Percentiles rank a stretch among this genome's conserved stretches.
Evolutionary conservation across 2,797 vertebrate genomes (phyloP).

Genomic region (Helostoma temminkii): DNA sequence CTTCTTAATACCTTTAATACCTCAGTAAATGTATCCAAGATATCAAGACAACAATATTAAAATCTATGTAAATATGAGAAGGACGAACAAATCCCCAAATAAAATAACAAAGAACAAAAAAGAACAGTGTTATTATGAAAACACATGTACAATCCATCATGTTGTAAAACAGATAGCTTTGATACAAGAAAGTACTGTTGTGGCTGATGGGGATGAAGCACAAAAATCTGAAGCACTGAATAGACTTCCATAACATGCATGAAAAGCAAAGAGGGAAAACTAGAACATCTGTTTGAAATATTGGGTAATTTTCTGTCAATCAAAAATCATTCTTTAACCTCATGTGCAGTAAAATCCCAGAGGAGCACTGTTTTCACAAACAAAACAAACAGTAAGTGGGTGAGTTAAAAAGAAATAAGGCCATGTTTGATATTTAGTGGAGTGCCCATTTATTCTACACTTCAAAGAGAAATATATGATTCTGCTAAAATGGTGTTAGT

Average conservation of each 20-base stretch:
- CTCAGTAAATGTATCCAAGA: neutral
- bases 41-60: neutral
- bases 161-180: slow-evolving; percentile 6
- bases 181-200: slow-evolving; percentile 6
- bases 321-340: slow-evolving; percentile 62
- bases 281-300: slow-evolving; percentile 48
- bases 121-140: slow-evolving; percentile 7
- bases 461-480: slow-evolving; percentile 82
- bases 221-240: slow-evolving; percentile 14
- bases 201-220: slow-evolving; percentile 16
- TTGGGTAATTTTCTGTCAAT: slow-evolving; percentile 68
- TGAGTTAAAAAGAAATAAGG: slow-evolving; percentile 47
- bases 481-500: slow-evolving; percentile 81
- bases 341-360: slow-evolving; percentile 52
- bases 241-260: slow-evolving; percentile 23
- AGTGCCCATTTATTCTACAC: slow-evolving; percentile 64
- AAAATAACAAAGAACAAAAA: no score
- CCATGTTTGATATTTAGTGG: slow-evolving; percentile 65
- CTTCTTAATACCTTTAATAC: neutral
- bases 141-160: slow-evolving; percentile 9
- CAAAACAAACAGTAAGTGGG: slow-evolving; percentile 65
- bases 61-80: neutral
- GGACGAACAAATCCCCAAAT: slow-evolving; percentile 1
- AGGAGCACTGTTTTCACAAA: slow-evolving; percentile 58
- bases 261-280: slow-evolving; percentile 29